These are phyloP conservation scores for Choreutis nemorana DNA, from an alignment of 2,888 invertebrate species.

Conservation along the genomic window DNA sequence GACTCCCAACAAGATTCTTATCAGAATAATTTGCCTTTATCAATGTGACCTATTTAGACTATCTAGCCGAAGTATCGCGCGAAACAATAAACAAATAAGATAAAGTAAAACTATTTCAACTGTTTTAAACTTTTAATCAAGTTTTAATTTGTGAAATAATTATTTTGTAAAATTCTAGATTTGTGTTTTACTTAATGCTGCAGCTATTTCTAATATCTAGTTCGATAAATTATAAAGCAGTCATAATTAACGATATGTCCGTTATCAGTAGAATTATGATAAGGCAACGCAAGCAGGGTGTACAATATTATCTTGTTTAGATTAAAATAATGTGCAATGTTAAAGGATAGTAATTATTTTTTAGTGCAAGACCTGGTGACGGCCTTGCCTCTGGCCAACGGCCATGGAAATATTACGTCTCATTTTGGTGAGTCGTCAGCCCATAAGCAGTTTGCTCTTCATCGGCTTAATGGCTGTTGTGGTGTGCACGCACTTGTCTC, in stretches of 20 bases:
- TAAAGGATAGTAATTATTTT: constrained; percentile 63
- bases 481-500: constrained; percentile 50
- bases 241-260: too few relatives aligned
- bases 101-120: constrained; percentile 13
- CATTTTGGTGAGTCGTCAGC: constrained; percentile 65
- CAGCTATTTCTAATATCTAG: too few relatives aligned
- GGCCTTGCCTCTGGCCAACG: constrained; percentile 65
- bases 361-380: constrained; percentile 68
- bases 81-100: too few relatives aligned
- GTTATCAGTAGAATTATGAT: too few relatives aligned
- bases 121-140: constrained; percentile 6
- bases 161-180: constrained; percentile 4
- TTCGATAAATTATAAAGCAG: too few relatives aligned
- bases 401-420: constrained; percentile 63
- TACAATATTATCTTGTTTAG: constrained; percentile 25
- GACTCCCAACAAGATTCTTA: constrained; percentile 56
- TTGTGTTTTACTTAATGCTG: too few relatives aligned
- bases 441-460: constrained; percentile 43
- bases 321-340: constrained; percentile 40
- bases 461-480: constrained; percentile 61
- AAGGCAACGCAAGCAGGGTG: too few relatives aligned
- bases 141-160: constrained; percentile 3
- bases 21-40: constrained; percentile 47
- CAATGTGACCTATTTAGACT: constrained; percentile 52
- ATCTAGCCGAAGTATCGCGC: constrained; percentile 36